A percentile compares a stretch with the other conserved stretches of the same genome.
Conservation (phyloP, 1,140 invertebrate species). For the Nilaparvata lugens region DNA sequence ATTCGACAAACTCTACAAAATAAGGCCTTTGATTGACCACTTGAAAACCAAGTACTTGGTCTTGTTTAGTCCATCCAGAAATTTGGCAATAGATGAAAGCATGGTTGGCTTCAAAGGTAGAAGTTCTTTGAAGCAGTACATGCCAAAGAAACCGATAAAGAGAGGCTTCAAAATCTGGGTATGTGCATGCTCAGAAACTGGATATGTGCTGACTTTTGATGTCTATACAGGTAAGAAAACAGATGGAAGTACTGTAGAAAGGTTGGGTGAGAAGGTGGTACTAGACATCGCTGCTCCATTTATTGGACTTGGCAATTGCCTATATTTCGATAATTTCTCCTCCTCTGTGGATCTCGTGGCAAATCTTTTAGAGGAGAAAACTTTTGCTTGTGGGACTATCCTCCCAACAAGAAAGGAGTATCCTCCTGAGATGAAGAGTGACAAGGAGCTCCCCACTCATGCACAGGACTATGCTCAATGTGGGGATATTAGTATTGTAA, state of each 20-base stretch:
- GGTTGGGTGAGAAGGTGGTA: constrained; percentile 3
- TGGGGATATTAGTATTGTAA: constrained; percentile 12
- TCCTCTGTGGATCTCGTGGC: no score
- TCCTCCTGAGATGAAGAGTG: no score
- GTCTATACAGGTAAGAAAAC: constrained; percentile 27
- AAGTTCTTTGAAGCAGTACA: constrained; percentile 28
- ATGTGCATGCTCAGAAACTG: constrained; percentile 24
- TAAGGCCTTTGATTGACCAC: constrained; percentile 11
- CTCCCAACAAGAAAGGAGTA: no score
- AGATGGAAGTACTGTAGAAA: not conserved
- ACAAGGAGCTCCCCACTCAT: constrained; percentile 12
- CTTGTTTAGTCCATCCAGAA: constrained; percentile 8
- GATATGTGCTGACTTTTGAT: constrained; percentile 26
- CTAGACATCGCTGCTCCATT: constrained; percentile 11
- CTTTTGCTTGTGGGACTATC: constrained; percentile 22
- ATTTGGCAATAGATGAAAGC: constrained; percentile 19
- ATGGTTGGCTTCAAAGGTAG: constrained; percentile 29
- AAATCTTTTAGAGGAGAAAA: constrained; percentile 14
- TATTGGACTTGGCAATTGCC: constrained; percentile 11
- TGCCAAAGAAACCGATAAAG: constrained; percentile 31
- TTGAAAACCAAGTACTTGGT: constrained; percentile 6
- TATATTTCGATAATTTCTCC: constrained; percentile 22
- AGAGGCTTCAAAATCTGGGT: constrained; percentile 32
- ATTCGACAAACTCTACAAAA: constrained; percentile 18
- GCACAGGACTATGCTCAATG: not conserved